phyloP scores from a whole-genome alignment of 2,888 invertebrate species.

The Drosophila demipolita region DNA sequence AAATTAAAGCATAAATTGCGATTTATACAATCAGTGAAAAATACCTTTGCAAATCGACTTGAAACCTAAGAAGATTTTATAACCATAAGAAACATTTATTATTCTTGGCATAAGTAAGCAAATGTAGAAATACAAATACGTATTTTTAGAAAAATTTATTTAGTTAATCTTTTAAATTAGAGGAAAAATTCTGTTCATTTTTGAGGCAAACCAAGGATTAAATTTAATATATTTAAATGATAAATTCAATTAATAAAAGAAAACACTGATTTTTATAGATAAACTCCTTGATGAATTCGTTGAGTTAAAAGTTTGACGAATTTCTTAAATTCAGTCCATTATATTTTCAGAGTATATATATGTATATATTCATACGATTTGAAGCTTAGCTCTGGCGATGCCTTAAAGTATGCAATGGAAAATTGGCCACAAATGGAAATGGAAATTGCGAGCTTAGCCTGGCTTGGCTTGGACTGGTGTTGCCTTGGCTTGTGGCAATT shows the following conservation, averaged over 20 bases:
- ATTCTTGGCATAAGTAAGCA: too few species aligned
- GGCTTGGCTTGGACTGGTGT: background rate
- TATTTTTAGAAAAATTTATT: too few species aligned
- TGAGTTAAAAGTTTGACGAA: background rate
- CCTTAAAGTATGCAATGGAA: constrained; percentile 52
- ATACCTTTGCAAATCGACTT: too few species aligned
- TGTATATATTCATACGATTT: background rate
- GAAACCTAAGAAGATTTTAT: too few species aligned
- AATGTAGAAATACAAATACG: too few species aligned
- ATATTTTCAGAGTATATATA: background rate
- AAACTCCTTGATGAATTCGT: too few species aligned
- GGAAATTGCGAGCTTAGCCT: constrained; percentile 23
- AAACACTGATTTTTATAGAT: too few species aligned
- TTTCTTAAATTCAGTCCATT: background rate
- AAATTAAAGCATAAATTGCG: background rate
- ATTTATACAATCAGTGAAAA: background rate
- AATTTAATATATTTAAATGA: background rate
- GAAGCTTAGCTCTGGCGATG: constrained; percentile 21
- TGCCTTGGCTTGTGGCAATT: constrained; percentile 35
- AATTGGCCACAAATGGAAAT: constrained; percentile 14
- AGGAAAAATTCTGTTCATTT: too few species aligned
- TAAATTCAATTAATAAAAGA: background rate
- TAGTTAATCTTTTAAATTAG: too few species aligned
- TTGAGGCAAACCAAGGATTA: too few species aligned
- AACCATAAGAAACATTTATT: too few species aligned